phyloP scores from a whole-genome alignment of 2,113 vertebrate genomes.

The Cacatua alba region DNA sequence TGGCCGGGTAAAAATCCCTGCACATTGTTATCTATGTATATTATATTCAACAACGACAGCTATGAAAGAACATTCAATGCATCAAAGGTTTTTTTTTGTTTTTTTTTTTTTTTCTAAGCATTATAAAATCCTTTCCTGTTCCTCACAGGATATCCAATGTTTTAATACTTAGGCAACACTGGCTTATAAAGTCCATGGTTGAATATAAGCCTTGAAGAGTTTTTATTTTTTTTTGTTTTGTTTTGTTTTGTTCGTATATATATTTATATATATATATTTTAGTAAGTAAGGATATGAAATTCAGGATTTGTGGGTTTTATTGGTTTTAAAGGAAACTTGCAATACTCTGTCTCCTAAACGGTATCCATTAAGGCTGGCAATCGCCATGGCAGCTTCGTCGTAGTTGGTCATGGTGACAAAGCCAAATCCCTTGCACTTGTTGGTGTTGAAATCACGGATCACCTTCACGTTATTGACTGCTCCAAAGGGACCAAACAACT shows the following conservation, averaged over 20 bases:
- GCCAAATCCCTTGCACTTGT: slow-evolving; percentile 99
- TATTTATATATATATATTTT: slow-evolving; percentile 86
- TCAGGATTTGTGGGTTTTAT: slow-evolving; percentile 99
- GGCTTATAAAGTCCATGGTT: slow-evolving; percentile 99
- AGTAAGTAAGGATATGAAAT: slow-evolving; percentile 90
- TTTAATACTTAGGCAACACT: slow-evolving; percentile 99
- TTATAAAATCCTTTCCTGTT: slow-evolving; percentile 93
- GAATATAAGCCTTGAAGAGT: slow-evolving; percentile 99
- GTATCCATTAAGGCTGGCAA: slow-evolving; percentile 99
- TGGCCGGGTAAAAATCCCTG: slow-evolving; percentile 91
- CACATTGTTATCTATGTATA: slow-evolving; percentile 89
- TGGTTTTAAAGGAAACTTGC: slow-evolving; percentile 99
- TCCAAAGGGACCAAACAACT: slow-evolving; percentile 98
- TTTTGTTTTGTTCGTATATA: slow-evolving; percentile 82
- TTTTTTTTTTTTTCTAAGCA: slow-evolving; percentile 84
- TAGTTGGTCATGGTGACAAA: slow-evolving; percentile 99
- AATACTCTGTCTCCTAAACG: slow-evolving; percentile 98
- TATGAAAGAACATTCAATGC: slow-evolving; percentile 93
- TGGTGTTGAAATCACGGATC: slow-evolving; percentile 99
- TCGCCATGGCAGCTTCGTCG: slow-evolving; percentile 99
- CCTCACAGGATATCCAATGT: slow-evolving; percentile 92
- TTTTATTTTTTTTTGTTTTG: slow-evolving; percentile 90
- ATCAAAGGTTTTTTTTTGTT: slow-evolving; percentile 86
- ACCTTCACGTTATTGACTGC: slow-evolving; percentile 99
- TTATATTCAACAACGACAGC: slow-evolving; percentile 89